Evolutionary conservation across 1,140 invertebrate genomes (phyloP), one percentile per base, ranked within the genome.

Genomic region (Latrodectus geometricus): DNA sequence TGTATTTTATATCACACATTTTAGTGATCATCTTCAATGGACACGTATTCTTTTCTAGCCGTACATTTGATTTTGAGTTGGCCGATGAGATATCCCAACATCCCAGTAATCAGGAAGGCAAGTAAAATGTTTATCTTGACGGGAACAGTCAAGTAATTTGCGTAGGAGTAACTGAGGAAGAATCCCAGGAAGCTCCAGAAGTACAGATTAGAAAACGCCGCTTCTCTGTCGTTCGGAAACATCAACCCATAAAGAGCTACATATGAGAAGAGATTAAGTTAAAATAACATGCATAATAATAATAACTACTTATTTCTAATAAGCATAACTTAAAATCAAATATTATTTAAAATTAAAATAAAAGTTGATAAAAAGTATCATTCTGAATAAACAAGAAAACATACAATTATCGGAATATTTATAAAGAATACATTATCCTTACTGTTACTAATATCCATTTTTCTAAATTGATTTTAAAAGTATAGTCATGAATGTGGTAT

Each of bases 161-260:
- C 83, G 17, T 86, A 86, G 12, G 83, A 86, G 52, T 86, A 86
- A 15, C 83, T 77, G 8, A 86, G 75, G 23, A 86, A 78, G 23
- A 56, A 86, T 9, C 83, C 83, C 8, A 86, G 66, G 52, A 86
- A 86, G 21, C 83, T 86, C 83, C 83, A 86, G 52, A 86, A 86
- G 54, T 76, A 86, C 7, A 86, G 49, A 9, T 86, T 86, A 15
- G 83, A 86, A 49, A 86, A 86, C 20, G 74, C 83, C 4, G 83
- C 83, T 15, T 86, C 83, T 20, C 83, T 23, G 23, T 86, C 83
- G 21, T 78, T 77, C 1, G 83, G 83, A 21, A 86, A 86, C 83
- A 86, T 86, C 83, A 86, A n/a, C 2, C 83, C 83, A 5, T 86
- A 86, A 9, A 86, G 74, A 15, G 83, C 83, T 86, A 35, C 4